phyloP scores from a whole-genome alignment of 1,140 invertebrate genomes.

The Harlomillsia oculata region DNA sequence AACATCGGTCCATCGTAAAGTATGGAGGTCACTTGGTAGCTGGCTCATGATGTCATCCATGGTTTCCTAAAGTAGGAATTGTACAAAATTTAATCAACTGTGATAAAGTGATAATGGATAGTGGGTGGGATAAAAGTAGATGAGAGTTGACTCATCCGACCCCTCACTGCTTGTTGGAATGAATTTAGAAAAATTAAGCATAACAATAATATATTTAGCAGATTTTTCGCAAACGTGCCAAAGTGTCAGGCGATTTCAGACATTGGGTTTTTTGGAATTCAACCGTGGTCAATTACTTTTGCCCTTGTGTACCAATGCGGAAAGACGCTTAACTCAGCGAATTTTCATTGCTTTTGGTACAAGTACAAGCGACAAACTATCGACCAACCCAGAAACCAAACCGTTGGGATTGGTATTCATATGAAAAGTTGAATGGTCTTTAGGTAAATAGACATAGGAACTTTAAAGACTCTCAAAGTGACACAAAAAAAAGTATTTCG shows the following conservation, averaged over 20 bases:
- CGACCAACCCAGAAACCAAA: too few relatives aligned
- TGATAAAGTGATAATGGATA: background rate
- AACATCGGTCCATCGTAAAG: conserved; percentile 12
- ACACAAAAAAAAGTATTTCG: too few relatives aligned
- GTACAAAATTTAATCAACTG: background rate
- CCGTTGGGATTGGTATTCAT: too few relatives aligned
- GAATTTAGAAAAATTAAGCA: background rate
- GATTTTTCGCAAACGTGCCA: background rate
- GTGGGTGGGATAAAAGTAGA: background rate
- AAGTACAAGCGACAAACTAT: too few relatives aligned
- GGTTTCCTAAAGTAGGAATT: conserved; percentile 14
- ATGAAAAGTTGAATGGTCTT: too few relatives aligned
- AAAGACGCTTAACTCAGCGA: too few relatives aligned
- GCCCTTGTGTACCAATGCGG: too few relatives aligned
- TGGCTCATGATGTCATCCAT: conserved; percentile 22
- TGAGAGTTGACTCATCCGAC: background rate
- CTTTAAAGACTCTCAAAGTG: too few relatives aligned
- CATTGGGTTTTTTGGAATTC: too few relatives aligned
- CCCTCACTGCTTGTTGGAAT: background rate
- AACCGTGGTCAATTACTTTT: too few relatives aligned
- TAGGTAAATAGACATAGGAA: too few relatives aligned
- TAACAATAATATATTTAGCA: background rate
- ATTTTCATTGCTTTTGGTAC: too few relatives aligned
- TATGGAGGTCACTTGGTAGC: conserved; percentile 14
- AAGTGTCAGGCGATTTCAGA: background rate